Conservation (phyloP, 2,113 vertebrate genomes). For the Antennarius striatus region DNA sequence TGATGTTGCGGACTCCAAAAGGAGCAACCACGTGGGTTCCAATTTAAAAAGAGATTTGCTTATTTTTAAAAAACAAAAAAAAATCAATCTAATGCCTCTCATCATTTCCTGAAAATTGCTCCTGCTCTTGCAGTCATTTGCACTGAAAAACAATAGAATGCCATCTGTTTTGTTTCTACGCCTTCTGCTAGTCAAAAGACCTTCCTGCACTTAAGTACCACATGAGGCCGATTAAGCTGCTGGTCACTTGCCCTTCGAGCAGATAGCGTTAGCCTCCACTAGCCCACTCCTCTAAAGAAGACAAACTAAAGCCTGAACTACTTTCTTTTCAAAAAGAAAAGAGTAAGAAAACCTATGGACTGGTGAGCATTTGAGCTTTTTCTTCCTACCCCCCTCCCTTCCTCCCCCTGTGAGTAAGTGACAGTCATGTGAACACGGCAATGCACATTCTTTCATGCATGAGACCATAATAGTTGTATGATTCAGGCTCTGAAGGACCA, state of each 20-base stretch:
- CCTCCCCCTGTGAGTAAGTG: constrained; percentile 52
- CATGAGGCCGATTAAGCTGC: constrained; percentile 74
- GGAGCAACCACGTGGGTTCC: constrained; percentile 41
- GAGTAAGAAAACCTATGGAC: constrained; percentile 28
- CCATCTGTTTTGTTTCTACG: constrained; percentile 62
- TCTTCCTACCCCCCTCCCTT: constrained; percentile 37
- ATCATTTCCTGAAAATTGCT: constrained; percentile 41
- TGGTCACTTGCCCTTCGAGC: constrained; percentile 57
- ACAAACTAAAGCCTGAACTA: constrained; percentile 39
- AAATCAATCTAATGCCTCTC: constrained; percentile 1
- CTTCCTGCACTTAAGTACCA: constrained; percentile 70
- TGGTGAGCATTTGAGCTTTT: constrained; percentile 50
- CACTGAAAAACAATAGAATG: constrained; percentile 67
- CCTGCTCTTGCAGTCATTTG: constrained; percentile 35
- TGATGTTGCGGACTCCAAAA: constrained; percentile 18
- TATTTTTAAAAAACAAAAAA: not conserved
- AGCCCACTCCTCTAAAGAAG: constrained; percentile 37
- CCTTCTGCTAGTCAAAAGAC: constrained; percentile 55
- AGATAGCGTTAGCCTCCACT: constrained; percentile 21
- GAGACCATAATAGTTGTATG: constrained; percentile 63
- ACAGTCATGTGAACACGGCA: constrained; percentile 79
- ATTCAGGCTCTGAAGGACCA: constrained; percentile 47
- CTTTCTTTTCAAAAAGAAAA: constrained; percentile 41
- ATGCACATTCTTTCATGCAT: constrained; percentile 76
- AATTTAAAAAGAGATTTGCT: constrained; percentile 21